Base-by-base conservation (phyloP, 1,140 invertebrate genomes). In the Hycleus cichorii region DNA sequence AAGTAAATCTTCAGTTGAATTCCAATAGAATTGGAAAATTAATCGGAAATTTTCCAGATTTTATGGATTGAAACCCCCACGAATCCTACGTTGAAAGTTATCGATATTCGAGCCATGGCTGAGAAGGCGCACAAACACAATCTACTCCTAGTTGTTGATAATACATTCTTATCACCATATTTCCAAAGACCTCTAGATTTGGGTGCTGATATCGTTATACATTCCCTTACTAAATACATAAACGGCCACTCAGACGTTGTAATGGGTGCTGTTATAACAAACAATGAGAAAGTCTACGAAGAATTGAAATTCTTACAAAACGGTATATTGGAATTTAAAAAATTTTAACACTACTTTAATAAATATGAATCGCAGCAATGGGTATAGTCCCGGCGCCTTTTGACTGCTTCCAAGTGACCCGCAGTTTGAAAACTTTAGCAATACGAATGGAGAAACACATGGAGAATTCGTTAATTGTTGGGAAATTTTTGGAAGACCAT, bases 51-150 rank as follows among this genome's bases (percentile, higher is more conserved):
- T 46, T 53, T 53, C 11, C 9, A 53, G 51, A n/a, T 53, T 11
- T 38, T 53, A 3, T 99, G 96, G 95, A 76, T 98, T 49, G 97
- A 99, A 77, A 91, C 91, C 0, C 97, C 97, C 2, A 97, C 97
- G n/a, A 99, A 99, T 80, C 97, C 97, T 0, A 78, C 91, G 0
- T 73, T 99, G 64, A 95, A 95, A 79, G 74, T 99, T 10, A 82
- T 88, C 24, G 95, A 99, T 72, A 94, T 99, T 58, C 80, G 83
- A 62, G 85, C 82, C 2, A 78, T 97, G 26, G 72, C 81, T 1
- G 78, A 87, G 59, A 66, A 87, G 26, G 79, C 73, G 64, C 72
- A 72, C 62, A 61, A 77, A 63, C 63, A 87, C 54, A 80, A 87
- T 38, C 84, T 95, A 42, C 80, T 97, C 63, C 74, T 97, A 12